Conservation (phyloP, 2,888 invertebrate species). For the Cheilosia scutellata region DNA sequence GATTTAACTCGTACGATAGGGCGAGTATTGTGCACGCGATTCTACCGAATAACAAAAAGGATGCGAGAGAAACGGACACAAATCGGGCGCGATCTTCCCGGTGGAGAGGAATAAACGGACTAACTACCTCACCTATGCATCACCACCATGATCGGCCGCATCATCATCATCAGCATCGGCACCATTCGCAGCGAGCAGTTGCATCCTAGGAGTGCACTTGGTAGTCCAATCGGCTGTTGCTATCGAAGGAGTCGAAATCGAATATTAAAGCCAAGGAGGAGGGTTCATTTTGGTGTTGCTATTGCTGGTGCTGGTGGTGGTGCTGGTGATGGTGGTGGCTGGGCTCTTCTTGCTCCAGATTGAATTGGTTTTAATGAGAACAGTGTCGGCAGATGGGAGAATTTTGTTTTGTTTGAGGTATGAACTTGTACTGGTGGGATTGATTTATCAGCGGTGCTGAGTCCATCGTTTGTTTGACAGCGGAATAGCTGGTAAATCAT, state of each 20-base stretch:
- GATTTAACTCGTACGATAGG: conserved; percentile 64
- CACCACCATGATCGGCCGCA: conserved; percentile 60
- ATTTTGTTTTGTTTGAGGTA: conserved; percentile 13
- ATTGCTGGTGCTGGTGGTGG: no score
- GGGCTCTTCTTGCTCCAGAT: conserved; percentile 57
- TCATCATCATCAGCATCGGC: conserved; percentile 49
- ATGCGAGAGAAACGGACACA: conserved; percentile 44
- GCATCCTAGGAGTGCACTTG: conserved; percentile 56
- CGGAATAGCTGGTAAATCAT: conserved; percentile 43
- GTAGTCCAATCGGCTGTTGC: conserved; percentile 42
- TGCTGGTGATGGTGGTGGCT: background rate
- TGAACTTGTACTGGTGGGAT: conserved; percentile 22
- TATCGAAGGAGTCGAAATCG: conserved; percentile 66
- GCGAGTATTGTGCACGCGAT: conserved; percentile 70
- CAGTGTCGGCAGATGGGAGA: conserved; percentile 9
- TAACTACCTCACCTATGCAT: conserved; percentile 72
- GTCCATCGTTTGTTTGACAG: conserved; percentile 69
- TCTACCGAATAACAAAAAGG: conserved; percentile 65
- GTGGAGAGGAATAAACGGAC: conserved; percentile 48
- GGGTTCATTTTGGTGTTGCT: conserved; percentile 10
- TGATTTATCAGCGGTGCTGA: conserved; percentile 60
- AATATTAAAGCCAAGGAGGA: conserved; percentile 63
- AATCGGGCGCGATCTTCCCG: conserved; percentile 72
- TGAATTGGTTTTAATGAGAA: conserved; percentile 64
- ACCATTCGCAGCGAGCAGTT: conserved; percentile 47